Conservation (phyloP, 2,888 invertebrate species). For the Cryptocheilus praepositus region DNA sequence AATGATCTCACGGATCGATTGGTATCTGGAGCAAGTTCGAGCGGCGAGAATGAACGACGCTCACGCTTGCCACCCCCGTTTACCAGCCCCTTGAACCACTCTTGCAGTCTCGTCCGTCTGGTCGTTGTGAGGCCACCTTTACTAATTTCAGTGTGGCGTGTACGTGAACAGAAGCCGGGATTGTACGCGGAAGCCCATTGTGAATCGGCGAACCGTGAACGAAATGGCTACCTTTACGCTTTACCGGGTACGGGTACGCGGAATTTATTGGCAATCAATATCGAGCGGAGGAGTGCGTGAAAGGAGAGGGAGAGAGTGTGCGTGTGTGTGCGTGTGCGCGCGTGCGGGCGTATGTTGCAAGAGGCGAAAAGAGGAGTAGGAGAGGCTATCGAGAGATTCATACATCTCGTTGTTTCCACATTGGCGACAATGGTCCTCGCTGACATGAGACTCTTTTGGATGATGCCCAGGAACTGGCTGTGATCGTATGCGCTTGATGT, state of each 20-base stretch:
- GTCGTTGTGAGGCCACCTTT: constrained; percentile 26
- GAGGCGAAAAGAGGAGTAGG: constrained; percentile 4
- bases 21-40: constrained; percentile 37
- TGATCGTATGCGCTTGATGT: too few relatives aligned
- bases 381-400: constrained; percentile 2
- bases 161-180: constrained; percentile 51
- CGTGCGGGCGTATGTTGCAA: background rate
- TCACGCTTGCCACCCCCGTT: background rate
- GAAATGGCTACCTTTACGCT: constrained; percentile 66
- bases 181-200: constrained; percentile 63
- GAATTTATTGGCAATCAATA: constrained; percentile 68
- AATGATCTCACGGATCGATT: constrained; percentile 30
- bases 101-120: background rate
- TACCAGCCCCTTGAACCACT: background rate
- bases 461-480: too few relatives aligned
- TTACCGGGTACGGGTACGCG: constrained; percentile 54
- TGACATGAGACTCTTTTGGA: too few relatives aligned
- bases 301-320: constrained; percentile 13
- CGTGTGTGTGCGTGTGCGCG: background rate
- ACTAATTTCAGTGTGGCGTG: constrained; percentile 50
- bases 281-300: constrained; percentile 41
- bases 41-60: constrained; percentile 12
- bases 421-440: too few relatives aligned
- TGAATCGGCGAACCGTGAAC: constrained; percentile 62
- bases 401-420: too few relatives aligned